These are phyloP conservation scores for Heliconius eleuchia DNA, from an alignment of 1,140 invertebrate species.

Conservation along the genomic window DNA sequence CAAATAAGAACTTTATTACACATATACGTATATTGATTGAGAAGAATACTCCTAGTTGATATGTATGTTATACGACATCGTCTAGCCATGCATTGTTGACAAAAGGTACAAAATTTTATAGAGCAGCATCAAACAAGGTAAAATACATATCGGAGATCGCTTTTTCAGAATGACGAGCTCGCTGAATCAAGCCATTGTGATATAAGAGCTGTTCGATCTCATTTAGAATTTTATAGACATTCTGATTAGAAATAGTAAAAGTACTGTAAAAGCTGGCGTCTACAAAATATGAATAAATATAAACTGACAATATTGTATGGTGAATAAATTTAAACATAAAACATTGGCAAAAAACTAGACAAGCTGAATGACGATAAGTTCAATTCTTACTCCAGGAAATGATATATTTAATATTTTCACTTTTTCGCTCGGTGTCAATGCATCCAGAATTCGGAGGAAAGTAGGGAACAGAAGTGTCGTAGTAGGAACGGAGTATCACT, in stretches of 20 bases:
- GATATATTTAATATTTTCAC: too few relatives aligned
- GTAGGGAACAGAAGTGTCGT: too few relatives aligned
- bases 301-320: background rate
- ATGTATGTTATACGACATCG: slow-evolving; percentile 4
- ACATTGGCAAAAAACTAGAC: background rate
- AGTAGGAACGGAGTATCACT: too few relatives aligned
- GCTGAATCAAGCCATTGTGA: slow-evolving; percentile 1
- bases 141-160: slow-evolving; percentile 7
- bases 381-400: too few relatives aligned
- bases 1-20: background rate
- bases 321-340: background rate
- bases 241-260: slow-evolving; percentile 5
- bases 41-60: background rate
- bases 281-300: background rate
- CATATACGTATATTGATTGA: background rate
- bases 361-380: background rate
- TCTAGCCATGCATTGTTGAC: slow-evolving; percentile 12
- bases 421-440: too few relatives aligned
- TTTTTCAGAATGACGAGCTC: slow-evolving; percentile 5
- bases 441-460: too few relatives aligned
- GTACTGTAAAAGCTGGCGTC: background rate
- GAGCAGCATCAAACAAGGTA: slow-evolving; percentile 5
- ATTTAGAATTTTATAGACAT: slow-evolving; percentile 13
- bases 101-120: slow-evolving; percentile 14
- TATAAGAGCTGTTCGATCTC: slow-evolving; percentile 6